Percentiles rank a stretch among this genome's conserved stretches.
These are phyloP conservation scores for Eurosta solidaginis DNA, from an alignment of 1,140 invertebrate species.

Conservation along the genomic window DNA sequence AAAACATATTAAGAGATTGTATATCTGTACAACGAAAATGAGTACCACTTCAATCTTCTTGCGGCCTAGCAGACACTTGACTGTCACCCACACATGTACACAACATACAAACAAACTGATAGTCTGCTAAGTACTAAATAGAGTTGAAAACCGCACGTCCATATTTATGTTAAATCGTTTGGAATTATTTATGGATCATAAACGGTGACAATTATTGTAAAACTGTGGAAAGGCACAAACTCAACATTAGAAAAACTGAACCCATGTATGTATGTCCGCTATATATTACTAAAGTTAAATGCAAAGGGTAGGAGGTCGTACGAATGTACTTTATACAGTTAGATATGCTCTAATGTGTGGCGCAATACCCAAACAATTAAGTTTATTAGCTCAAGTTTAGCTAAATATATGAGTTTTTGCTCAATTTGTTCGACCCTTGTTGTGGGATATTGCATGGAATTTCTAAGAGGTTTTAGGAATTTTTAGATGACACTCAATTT, in stretches of 20 bases:
- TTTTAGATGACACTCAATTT: too few species aligned
- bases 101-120: background rate
- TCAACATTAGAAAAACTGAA: background rate
- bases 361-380: background rate
- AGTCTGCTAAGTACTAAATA: background rate
- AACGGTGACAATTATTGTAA: slow-evolving; percentile 20
- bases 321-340: background rate
- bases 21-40: background rate
- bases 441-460: background rate
- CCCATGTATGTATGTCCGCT: background rate
- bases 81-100: background rate
- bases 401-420: background rate
- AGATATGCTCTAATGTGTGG: background rate
- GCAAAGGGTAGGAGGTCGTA: background rate
- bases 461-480: too few species aligned
- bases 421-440: background rate
- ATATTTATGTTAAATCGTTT: slow-evolving; percentile 22
- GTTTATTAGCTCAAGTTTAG: background rate
- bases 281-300: too few species aligned
- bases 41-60: background rate
- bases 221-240: background rate
- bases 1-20: background rate
- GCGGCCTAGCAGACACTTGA: background rate
- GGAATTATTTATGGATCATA: slow-evolving; percentile 26
- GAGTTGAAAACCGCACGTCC: slow-evolving; percentile 11